Base-by-base conservation (phyloP, 2,888 invertebrate genomes). In the Matsumyia berberina region DNA sequence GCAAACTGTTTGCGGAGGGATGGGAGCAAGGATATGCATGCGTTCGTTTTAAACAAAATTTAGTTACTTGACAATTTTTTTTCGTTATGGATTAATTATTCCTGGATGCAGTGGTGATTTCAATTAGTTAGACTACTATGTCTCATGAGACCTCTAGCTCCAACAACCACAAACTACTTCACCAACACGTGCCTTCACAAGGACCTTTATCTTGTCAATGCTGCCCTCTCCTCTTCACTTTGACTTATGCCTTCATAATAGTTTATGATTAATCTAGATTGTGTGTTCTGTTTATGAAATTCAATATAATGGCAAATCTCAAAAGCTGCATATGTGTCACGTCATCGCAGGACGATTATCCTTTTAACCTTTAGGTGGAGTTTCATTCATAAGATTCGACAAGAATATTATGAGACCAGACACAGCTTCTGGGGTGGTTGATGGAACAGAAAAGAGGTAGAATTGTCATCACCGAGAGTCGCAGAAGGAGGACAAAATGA, bases 301-400 rank as follows among this genome's bases (percentile, higher is more conserved):
- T 66, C 19, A 70, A 46, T 42, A 76, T 39, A 39, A 70, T 66
- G 69, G 55, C 55, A 60, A 80, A 49, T 49, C 69, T 74, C 64
- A 44, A 55, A 29, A 31, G 15, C 37, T 42, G 73, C 24, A 24
- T 69, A 74, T 69, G 69, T 74, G 62, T 53, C 69, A 73, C 62
- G 69, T 85, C 79, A 73, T 73, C 79, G 31, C 12, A 29, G 15
- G 29, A 62, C 39, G 83, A 79, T 83, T 70, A 85, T 80, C 72
- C 15, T 67, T 73, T 66, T 55, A 67, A 67, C 78, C 82, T 67
- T 60, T 67, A 73, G 78, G 55, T 1, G 58, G 49, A 51, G 31
- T 49, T 60, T 62, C 69, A 69, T 44, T 17, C 19, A 24, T 3
- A 6, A 17, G n/a, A 12, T 15, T 39, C 44, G 31, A 60, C 60